These are phyloP conservation scores for Cheilinus undulatus DNA, from an alignment of 2,113 vertebrate genomes.

Conservation along the genomic window DNA sequence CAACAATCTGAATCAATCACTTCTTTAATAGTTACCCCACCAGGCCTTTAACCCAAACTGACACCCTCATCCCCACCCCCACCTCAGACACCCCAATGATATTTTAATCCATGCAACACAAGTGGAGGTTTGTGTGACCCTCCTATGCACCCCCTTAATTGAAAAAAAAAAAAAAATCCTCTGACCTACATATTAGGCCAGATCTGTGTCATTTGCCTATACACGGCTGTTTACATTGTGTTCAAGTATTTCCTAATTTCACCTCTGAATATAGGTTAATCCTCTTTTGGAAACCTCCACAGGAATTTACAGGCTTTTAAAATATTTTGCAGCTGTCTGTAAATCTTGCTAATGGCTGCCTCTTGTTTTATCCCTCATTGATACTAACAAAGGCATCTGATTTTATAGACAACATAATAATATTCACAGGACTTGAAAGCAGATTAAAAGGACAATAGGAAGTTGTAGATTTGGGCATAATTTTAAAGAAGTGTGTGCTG, in stretches of 20 bases:
- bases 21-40: slow-evolving; percentile 60
- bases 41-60: slow-evolving; percentile 20
- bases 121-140: slow-evolving; percentile 23
- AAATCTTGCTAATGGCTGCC: slow-evolving; percentile 56
- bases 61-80: slow-evolving; percentile 19
- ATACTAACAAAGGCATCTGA: slow-evolving; percentile 7
- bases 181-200: slow-evolving; percentile 64
- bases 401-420: slow-evolving; percentile 23
- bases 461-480: not conserved
- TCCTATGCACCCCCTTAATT: slow-evolving; percentile 36
- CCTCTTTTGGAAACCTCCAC: slow-evolving; percentile 62
- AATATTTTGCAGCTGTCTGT: slow-evolving; percentile 61
- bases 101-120: slow-evolving; percentile 58
- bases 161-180: slow-evolving; percentile 55
- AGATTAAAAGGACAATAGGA: not conserved
- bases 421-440: slow-evolving; percentile 11
- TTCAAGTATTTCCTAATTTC: slow-evolving; percentile 37
- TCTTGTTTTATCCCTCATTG: slow-evolving; percentile 34
- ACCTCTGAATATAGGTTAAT: slow-evolving; percentile 72
- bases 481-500: too few relatives aligned
- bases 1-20: slow-evolving; percentile 75
- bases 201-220: slow-evolving; percentile 47
- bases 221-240: slow-evolving; percentile 63
- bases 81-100: slow-evolving; percentile 17
- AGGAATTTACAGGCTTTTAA: slow-evolving; percentile 74